Evolutionary conservation across 2,888 invertebrate species (phyloP), one percentile per base, ranked within the genome.

Genomic region (Petrolisthes manimaculis): DNA sequence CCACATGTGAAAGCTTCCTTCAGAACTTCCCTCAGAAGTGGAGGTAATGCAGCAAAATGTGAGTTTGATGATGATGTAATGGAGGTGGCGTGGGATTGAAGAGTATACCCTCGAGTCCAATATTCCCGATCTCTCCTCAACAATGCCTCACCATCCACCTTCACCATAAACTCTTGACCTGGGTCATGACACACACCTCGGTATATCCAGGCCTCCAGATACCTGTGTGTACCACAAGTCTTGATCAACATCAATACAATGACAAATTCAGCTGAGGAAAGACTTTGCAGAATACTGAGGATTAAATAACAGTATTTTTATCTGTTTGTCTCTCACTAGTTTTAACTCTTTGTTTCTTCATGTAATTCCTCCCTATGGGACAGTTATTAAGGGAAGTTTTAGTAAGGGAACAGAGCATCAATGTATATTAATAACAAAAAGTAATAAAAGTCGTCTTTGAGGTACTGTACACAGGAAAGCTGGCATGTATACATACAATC

Each of bases 151-250:
- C 79, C 78, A 54, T 88, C 80, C 54, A 83, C 77, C 12, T 83
- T 69, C 9, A 90, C 82, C 90, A 90, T 88, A 56, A 88, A 90
- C 75, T 90, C 90, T 18, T 53, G 56, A 6, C 83, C 88, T 37
- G 90, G 88, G 54, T 88, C 88, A 14, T 51, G 75, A 67, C 87
- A 88, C 61, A 83, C 79, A 8, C 88, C 90, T 53, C 88, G 83
- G 82, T 88, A 90, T 56, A 90, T 83, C 90, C 90, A 90, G 8
- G 85, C 84, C 69, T 90, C 90, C 37, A 90, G 54, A 61, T 88
- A 90, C 51, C 90, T 90, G 83, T 67, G 37, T 14, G n/a, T 37
- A 37, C 37, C 37, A 37, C 37, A 37, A 37, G 37, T 37, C 37
- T 37, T 37, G 37, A 37, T 37, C 37, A 37, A 37, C 37, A 37